Base-by-base conservation (phyloP, 2,113 vertebrate genomes). In the Megaceryle torquata region DNA sequence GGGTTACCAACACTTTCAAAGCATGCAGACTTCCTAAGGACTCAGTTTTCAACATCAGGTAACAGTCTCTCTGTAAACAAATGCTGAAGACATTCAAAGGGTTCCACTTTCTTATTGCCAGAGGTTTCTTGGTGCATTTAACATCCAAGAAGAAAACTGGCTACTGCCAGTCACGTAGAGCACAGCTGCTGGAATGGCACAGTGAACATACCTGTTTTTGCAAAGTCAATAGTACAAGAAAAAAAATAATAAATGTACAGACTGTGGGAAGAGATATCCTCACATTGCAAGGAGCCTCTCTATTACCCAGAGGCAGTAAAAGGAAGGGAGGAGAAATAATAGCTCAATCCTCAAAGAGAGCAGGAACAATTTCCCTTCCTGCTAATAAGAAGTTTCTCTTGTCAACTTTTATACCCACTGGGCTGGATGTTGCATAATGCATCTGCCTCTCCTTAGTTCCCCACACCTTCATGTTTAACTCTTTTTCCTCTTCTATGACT, bases 261-360 rank as follows among this genome's bases (percentile, higher is more conserved):
- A 78, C 13, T 68, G 46, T 33, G 64, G 10, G 25, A 64, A 87
- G 33, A 95, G 31, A 50, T 3, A 68, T 3, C 16, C 44, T 71
- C 54, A 39, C 12, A 51, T 12, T 89, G 53, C 29, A 54, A 71
- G 39, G 26, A 64, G 18, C 6, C 0, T 6, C 50, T 25, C 81
- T 50, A 37, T 37, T 9, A 64, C 6, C 8, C 20, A 10, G 21
- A 0, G 0, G 63, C 12, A 72, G 35, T 24, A 56, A 76, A 80
- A 43, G 13, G 31, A 75, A 79, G 28, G 21, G 15, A 31, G 7
- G 5, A 68, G 33, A 82, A 72, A 8, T 13, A 79, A 75, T 2
- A 3, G 3, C 26, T 74, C 54, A 77, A 16, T n/a, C 14, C 37
- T 53, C 59, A 50, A 51, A 75, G n/a, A 53, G 13, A 80, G 16